These are phyloP conservation scores for Callithrix jacchus DNA, from an alignment of 2,113 vertebrate species.

Conservation along the genomic window DNA sequence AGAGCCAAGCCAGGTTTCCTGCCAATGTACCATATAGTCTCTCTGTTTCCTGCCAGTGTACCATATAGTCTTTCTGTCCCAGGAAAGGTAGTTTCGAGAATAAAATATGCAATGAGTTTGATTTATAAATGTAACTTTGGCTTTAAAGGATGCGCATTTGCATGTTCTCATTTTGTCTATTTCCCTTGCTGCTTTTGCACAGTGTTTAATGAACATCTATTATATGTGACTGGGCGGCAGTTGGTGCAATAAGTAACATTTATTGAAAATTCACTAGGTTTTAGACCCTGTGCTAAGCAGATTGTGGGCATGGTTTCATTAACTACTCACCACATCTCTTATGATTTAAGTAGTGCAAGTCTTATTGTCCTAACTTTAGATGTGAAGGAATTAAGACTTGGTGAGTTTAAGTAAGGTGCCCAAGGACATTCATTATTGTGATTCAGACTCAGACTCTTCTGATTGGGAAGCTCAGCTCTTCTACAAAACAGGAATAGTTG, in stretches of 20 bases:
- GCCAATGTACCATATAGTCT: rapidly evolving
- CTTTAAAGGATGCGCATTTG: background rate
- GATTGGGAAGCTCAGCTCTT: background rate
- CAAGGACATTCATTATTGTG: background rate
- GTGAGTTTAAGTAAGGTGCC: background rate
- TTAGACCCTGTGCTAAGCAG: background rate
- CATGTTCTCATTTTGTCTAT: background rate
- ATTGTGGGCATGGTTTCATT: background rate
- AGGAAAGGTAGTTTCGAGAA: background rate
- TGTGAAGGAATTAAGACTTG: background rate
- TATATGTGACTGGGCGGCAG: background rate
- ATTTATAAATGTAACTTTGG: background rate
- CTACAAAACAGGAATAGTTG: background rate
- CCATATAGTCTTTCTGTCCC: background rate
- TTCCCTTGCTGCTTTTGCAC: conserved; percentile 15
- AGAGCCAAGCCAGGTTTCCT: background rate
- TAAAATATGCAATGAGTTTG: background rate
- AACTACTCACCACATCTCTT: background rate
- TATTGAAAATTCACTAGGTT: background rate
- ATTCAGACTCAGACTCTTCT: background rate
- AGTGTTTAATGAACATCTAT: conserved; percentile 32
- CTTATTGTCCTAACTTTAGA: background rate
- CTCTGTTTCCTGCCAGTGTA: background rate
- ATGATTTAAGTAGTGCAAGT: background rate
- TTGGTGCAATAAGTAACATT: background rate